A percentile compares a stretch with the other conserved stretches of the same genome.
phyloP scores from a whole-genome alignment of 2,113 vertebrate genomes.

The Jacana jacana region DNA sequence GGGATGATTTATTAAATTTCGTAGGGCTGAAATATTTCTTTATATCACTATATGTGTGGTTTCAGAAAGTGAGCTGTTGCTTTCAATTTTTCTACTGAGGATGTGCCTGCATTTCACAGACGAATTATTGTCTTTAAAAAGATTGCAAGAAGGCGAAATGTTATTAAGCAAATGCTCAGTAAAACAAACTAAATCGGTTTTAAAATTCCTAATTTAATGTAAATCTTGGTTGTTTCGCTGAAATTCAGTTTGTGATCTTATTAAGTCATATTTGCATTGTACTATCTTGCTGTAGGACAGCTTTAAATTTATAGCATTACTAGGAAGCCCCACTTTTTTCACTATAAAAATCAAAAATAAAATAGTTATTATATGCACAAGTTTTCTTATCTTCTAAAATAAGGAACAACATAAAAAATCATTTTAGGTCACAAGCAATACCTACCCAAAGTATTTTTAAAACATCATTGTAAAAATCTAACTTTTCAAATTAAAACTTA shows the following conservation, averaged over 20 bases:
- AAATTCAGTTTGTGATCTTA: slow-evolving; percentile 86
- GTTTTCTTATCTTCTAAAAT: slow-evolving; percentile 38
- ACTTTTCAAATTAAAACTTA: background rate
- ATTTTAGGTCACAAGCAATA: slow-evolving; percentile 14
- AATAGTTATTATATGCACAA: slow-evolving; percentile 46
- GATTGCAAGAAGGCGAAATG: slow-evolving; percentile 81
- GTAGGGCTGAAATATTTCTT: slow-evolving; percentile 82
- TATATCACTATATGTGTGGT: slow-evolving; percentile 76
- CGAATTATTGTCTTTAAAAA: slow-evolving; percentile 84
- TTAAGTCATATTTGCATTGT: slow-evolving; percentile 83
- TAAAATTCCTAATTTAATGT: slow-evolving; percentile 85
- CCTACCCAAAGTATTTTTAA: background rate
- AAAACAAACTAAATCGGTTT: slow-evolving; percentile 86
- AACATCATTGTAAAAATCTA: background rate
- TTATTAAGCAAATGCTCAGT: slow-evolving; percentile 89
- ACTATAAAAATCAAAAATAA: slow-evolving; percentile 62
- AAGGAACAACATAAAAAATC: slow-evolving; percentile 5
- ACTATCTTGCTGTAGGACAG: slow-evolving; percentile 79
- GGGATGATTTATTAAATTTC: slow-evolving; percentile 87
- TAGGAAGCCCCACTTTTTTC: slow-evolving; percentile 66
- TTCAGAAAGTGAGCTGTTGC: slow-evolving; percentile 84
- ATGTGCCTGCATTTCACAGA: slow-evolving; percentile 74
- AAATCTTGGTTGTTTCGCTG: slow-evolving; percentile 81
- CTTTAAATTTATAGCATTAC: slow-evolving; percentile 78
- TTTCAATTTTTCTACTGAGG: slow-evolving; percentile 82